Conservation (phyloP, 2,888 invertebrate species). For the Rhamphomyia laevipes region DNA sequence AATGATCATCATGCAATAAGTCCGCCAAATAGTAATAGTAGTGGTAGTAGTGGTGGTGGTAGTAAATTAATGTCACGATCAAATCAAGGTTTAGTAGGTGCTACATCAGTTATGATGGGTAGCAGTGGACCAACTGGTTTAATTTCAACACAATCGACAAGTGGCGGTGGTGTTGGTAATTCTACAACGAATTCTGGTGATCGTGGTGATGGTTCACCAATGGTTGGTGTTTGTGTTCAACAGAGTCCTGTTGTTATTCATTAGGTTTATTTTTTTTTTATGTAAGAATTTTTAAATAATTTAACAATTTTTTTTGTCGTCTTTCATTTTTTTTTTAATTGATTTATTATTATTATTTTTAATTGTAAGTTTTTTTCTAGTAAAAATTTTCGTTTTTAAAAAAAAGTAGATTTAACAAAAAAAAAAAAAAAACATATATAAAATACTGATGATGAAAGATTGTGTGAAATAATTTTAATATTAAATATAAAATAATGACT, state of each 20-base stretch:
- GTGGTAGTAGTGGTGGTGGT: conserved; percentile 10
- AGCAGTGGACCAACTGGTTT: not conserved
- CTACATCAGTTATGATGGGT: no score
- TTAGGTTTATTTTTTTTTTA: conserved; percentile 16
- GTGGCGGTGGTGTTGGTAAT: conserved; percentile 18
- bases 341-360: no score
- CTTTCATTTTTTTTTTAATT: no score
- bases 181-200: conserved; percentile 31
- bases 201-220: conserved; percentile 62
- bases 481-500: no score
- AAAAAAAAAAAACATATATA: no score
- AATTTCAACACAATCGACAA: not conserved
- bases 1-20: conserved; percentile 5
- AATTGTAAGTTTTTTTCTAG: no score
- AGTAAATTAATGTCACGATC: conserved; percentile 11
- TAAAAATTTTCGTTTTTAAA: no score
- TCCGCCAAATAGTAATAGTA: conserved; percentile 12
- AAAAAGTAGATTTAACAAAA: no score
- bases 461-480: no score
- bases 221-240: conserved; percentile 83
- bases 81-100: conserved; percentile 19
- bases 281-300: not conserved
- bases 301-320: no score
- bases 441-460: no score
- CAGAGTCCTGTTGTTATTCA: conserved; percentile 91